Base-by-base conservation (phyloP, 2,797 vertebrate species). In the Sebastes iracundus region DNA sequence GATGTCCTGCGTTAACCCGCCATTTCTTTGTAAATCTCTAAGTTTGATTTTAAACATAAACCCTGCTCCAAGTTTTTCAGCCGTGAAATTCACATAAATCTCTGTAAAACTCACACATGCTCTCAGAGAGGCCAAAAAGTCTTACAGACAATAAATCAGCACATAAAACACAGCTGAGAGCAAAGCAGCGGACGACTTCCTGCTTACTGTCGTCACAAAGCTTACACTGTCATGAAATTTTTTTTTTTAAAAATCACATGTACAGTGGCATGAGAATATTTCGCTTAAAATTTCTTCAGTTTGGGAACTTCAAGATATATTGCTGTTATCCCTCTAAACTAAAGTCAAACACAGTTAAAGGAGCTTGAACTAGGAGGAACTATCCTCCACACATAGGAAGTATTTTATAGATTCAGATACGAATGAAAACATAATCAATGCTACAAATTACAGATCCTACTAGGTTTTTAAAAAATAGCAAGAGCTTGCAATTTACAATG, bases 81-180 rank as follows among this genome's bases (percentile, higher is more conserved):
- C 46, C 1, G 5, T 69, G 55, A 85, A 60, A 82, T 18, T 8
- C 10, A 16, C 42, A 75, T 23, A 70, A 5, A 73, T 85, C 46
- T 80, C 11, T 59, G 53, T 38, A 72, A 80, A 79, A 64, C 79
- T 74, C 62, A 33, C 67, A 80, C 20, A 35, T 10, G 52, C 46
- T 22, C 63, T 38, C 46, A 20, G 72, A 79, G 72, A 11, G 23
- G 27, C 5, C 13, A 32, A 65, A 84, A 73, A 56, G 14, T 69
- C 60, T 46, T 3, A 35, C 20, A 79, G 28, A 13, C n/a, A 32
- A 72, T 81, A 85, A 85, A 80, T 86, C 72, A 64, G 27, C 30
- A 33, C 42, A 32, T 42, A 58, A 81, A 85, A 72, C 33, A 73
- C 30, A 64, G 55, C 1, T 18, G 27, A 32, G 35, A 75, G 53